Base-by-base conservation (phyloP, 2,888 invertebrate species). In the Corythucha ciliata region DNA sequence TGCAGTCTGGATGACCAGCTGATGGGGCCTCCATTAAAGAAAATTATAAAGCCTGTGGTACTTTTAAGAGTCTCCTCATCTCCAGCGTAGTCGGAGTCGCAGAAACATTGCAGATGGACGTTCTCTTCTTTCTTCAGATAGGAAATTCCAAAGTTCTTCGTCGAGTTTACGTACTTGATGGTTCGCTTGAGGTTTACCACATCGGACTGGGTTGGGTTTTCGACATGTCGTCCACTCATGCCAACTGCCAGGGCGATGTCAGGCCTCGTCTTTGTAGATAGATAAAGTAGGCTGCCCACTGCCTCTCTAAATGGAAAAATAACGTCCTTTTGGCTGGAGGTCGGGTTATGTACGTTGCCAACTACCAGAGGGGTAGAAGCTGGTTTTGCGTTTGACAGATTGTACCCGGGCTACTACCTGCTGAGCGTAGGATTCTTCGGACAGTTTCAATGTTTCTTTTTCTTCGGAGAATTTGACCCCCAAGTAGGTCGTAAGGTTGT, bases 1-100 rank as follows among this genome's bases (percentile, higher is more conserved):
- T n/a, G n/a, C n/a, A n/a, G n/a, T n/a, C 53, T n/a, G 61, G 57
- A 8, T 57, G 53, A 40, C 62, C 63, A 63, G 7, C 39, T 44
- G 3, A 63, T 53, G 12, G 63, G 62, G 33, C 61, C 61, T 27
- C 56, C 58, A n/a, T 26, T 16, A 18, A 16, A 39, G 39, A 37
- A 48, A 20, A 48, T 39, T 12, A 26, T 18, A 29, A 39, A 48
- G 2, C 48, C 48, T 16, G 48, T 21, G 12, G 36, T 48, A 37
- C 48, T 48, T 7, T 26, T 24, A 20, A 49, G 34, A 20, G 40
- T 39, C 3, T 34, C 24, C 2, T 4, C 12, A 22, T 55, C 53
- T 12, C 44, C 54, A 8, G 58, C 58, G 32, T 42, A 57, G 25
- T 58, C 53, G 1, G 53, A 3, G 27, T 58, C 54, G 34, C 48